Conservation (phyloP, 1,140 invertebrate species). For the Prorops nasuta region DNA sequence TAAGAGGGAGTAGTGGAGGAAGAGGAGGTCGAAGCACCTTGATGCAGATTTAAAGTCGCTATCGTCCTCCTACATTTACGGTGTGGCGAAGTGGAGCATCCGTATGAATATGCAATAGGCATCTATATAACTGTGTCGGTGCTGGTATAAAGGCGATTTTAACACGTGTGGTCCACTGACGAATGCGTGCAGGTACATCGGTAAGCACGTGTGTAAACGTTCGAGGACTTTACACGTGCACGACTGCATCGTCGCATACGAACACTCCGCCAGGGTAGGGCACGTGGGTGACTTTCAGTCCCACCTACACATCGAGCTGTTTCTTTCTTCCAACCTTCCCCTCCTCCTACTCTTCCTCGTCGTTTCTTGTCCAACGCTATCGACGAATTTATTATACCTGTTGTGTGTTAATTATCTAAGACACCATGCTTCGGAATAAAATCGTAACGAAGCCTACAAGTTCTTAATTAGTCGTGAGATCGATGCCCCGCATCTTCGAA, state of each 20-base stretch:
- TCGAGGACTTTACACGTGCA: conserved; percentile 28
- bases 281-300: background rate
- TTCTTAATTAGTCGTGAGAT: background rate
- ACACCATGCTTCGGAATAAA: background rate
- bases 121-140: conserved; percentile 14
- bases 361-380: background rate
- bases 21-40: conserved; percentile 24
- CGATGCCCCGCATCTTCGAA: background rate
- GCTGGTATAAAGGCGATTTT: conserved; percentile 12
- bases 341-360: no score
- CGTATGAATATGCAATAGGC: conserved; percentile 38
- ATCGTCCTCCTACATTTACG: conserved; percentile 34
- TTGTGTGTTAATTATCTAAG: background rate
- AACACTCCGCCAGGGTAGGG: background rate
- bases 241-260: conserved; percentile 1
- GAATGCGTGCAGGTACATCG: conserved; percentile 30
- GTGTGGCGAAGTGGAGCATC: conserved; percentile 33
- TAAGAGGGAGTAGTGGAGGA: conserved; percentile 2
- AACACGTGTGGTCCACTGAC: conserved; percentile 24
- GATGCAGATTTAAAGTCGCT: no score
- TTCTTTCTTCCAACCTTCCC: no score
- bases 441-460: background rate
- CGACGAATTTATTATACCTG: background rate
- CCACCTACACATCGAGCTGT: background rate
- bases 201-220: conserved; percentile 31